Base-by-base conservation (phyloP, 2,113 vertebrate species). In the Suncus etruscus region DNA sequence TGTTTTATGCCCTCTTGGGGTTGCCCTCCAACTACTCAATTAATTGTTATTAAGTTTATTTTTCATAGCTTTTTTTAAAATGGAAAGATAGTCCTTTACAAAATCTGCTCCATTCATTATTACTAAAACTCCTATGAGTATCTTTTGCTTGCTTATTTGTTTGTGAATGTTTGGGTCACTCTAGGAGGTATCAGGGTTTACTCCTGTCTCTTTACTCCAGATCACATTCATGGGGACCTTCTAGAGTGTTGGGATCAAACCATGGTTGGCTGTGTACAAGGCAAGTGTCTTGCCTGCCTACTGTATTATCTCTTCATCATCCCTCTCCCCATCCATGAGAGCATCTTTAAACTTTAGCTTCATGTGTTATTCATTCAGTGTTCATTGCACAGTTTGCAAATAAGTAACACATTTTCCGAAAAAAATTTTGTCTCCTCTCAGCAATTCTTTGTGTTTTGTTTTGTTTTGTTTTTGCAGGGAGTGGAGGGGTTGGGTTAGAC, bases 1-100 rank as follows among this genome's bases (percentile, higher is more conserved):
- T 29, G 11, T 20, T 79, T 66, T 76, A 11, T 58, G 22, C 72
- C 27, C 74, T n/a, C 82, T 72, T 72, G 27, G 5, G 25, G 12
- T 76, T 80, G 22, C 32, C 74, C 14, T 86, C 68, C 50, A 47
- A 51, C 32, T 92, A 75, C 74, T 75, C 66, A 88, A 47, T n/a
- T 83, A 86, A n/a, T 47, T 92, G 50, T 94, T 94, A 83, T 51
- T 4, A 82, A 83, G n/a, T 75, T 8, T 51, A 66, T 83, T 92
- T 66, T 88, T n/a, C 79, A 83, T 47, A 58, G n/a, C 90, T 47
- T 83, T 58, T 16, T 74, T 58, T 54, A 72, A 61, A 29, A 45
- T n/a, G 8, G 24, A 12, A 88, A 45, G 14, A 3, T 45, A 65
- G 45, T 78, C 10, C 15, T 54, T 70, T 58, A 31, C 1, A 86